A percentile compares a stretch with the other conserved stretches of the same genome.
Evolutionary conservation across 2,797 vertebrate species (phyloP).

Genomic region (Hoplostethus atlanticus): DNA sequence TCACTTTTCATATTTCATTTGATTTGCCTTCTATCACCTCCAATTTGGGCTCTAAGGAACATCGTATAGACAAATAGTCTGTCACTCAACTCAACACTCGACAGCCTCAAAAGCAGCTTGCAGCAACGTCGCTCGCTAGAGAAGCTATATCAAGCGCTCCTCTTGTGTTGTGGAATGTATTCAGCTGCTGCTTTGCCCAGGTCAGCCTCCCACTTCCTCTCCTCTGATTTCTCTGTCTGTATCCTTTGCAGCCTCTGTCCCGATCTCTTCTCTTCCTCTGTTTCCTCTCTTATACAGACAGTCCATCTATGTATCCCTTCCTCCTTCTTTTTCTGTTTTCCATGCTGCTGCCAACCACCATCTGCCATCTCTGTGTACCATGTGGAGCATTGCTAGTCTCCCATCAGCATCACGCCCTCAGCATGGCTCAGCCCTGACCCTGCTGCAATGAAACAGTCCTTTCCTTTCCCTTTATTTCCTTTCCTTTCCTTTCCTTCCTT

Average conservation of each 20-base stretch:
- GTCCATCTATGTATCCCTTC: neutral
- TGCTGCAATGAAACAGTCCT: neutral
- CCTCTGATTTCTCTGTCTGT: neutral
- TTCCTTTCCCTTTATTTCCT: neutral
- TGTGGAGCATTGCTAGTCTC: constrained; percentile 34
- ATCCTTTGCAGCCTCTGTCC: neutral
- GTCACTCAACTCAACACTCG: neutral
- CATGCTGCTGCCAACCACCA: constrained; percentile 25
- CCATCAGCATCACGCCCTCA: constrained; percentile 3
- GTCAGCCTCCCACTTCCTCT: neutral
- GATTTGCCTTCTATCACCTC: neutral
- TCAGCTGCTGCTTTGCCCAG: constrained; percentile 14
- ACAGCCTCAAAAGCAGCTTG: constrained; percentile 14
- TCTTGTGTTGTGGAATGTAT: constrained; percentile 24
- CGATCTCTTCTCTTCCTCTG: neutral
- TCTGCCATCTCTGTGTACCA: constrained; percentile 39
- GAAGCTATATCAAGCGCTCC: constrained; percentile 3
- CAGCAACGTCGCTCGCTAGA: neutral
- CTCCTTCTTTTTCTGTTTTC: neutral
- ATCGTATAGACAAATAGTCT: too few species aligned
- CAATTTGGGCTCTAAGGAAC: neutral
- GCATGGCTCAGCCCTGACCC: neutral
- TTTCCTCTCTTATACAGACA: neutral
- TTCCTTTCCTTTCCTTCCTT: neutral
- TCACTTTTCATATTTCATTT: neutral